Percentiles rank a stretch among this genome's conserved stretches.
Conservation (phyloP, 2,888 invertebrate species). For the Clepsis dumicolana region DNA sequence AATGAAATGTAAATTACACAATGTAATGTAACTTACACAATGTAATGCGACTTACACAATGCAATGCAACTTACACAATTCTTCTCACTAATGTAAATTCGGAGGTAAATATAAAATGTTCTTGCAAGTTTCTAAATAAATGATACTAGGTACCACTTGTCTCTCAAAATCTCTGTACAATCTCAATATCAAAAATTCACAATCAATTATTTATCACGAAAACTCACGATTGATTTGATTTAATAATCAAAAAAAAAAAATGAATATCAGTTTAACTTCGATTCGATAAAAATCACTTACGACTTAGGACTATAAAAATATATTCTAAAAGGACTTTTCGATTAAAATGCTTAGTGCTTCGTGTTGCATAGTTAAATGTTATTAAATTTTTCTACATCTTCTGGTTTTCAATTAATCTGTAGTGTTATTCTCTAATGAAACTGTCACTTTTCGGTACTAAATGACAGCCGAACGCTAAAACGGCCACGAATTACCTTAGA, state of each 20-base stretch:
- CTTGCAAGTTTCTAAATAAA: conserved; percentile 5
- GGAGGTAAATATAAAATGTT: too few species aligned
- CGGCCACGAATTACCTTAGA: too few species aligned
- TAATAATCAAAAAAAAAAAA: conserved; percentile 38
- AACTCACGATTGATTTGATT: conserved; percentile 26
- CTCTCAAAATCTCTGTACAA: conserved; percentile 41
- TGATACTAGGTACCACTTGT: conserved; percentile 10
- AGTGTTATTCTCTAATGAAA: too few species aligned
- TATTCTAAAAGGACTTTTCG: conserved; percentile 34
- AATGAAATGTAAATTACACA: too few species aligned
- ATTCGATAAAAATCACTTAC: conserved; percentile 37
- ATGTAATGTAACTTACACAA: too few species aligned
- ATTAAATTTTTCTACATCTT: conserved; percentile 1
- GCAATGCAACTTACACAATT: too few species aligned
- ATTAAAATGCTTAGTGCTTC: conserved; percentile 30
- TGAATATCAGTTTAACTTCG: conserved; percentile 33
- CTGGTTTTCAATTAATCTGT: conserved; percentile 19
- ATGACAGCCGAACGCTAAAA: too few species aligned
- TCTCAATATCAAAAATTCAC: conserved; percentile 36
- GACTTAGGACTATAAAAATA: conserved; percentile 34
- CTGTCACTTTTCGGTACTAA: too few species aligned
- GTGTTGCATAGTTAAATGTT: conserved; percentile 1
- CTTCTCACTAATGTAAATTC: too few species aligned
- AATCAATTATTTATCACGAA: conserved; percentile 27
- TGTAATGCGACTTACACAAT: too few species aligned